phyloP scores from a whole-genome alignment of 2,888 invertebrate species.

The Punctoribates punctum region DNA sequence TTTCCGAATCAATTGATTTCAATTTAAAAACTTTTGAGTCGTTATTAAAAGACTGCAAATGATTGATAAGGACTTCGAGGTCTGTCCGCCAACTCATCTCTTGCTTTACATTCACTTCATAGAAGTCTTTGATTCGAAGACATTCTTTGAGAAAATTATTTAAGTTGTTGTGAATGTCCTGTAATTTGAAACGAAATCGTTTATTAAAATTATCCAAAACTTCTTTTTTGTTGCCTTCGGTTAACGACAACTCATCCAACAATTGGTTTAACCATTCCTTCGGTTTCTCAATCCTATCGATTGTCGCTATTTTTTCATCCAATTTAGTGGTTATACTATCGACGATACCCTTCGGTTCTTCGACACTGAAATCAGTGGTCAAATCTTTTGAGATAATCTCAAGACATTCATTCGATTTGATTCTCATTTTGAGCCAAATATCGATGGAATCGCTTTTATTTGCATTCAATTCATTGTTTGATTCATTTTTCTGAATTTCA shows the following conservation, averaged over 20 bases:
- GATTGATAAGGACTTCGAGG: neutral
- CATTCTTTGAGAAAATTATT: neutral
- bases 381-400: neutral
- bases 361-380: neutral
- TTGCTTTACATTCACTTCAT: neutral
- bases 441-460: neutral
- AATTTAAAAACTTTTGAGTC: neutral
- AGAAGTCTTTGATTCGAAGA: conserved; percentile 19
- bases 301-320: neutral
- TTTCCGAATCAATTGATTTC: neutral
- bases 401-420: neutral
- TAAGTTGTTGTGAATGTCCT: neutral
- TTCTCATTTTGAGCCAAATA: neutral
- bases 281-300: neutral
- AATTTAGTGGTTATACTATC: neutral
- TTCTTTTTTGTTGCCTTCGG: neutral
- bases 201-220: neutral
- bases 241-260: conserved; percentile 19
- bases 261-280: neutral
- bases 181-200: neutral
- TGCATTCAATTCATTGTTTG: neutral
- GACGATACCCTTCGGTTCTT: conserved; percentile 7
- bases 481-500: neutral
- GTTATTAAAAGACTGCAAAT: neutral
- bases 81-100: conserved; percentile 20